A percentile compares a stretch with the other conserved stretches of the same genome.
Conservation (phyloP, 2,888 invertebrate species). For the Idaea dimidiata region DNA sequence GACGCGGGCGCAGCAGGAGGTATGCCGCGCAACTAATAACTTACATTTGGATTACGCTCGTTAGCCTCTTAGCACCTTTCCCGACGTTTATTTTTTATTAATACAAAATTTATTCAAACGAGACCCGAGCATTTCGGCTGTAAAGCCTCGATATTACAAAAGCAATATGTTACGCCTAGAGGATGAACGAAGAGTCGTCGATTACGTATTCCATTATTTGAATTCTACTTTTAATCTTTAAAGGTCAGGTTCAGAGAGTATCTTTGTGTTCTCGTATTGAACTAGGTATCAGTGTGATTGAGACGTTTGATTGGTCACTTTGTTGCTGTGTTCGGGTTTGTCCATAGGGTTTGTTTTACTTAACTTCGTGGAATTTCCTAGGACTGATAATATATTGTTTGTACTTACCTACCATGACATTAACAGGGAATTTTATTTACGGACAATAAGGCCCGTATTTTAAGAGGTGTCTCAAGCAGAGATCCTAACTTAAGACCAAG, state of each 20-base stretch:
- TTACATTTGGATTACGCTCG: conserved; percentile 79
- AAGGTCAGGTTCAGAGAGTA: conserved; percentile 23
- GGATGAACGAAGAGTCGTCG: conserved; percentile 55
- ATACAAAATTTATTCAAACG: conserved; percentile 76
- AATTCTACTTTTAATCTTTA: conserved; percentile 47
- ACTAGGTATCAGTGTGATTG: background rate
- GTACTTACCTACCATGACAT: no score
- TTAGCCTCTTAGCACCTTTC: conserved; percentile 79
- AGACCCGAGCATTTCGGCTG: conserved; percentile 63
- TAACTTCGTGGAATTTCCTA: no score
- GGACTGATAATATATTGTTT: no score
- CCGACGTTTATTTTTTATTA: conserved; percentile 73
- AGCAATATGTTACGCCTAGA: conserved; percentile 68
- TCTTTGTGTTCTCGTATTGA: background rate
- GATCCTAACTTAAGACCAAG: no score
- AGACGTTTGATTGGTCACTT: background rate
- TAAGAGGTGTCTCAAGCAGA: no score
- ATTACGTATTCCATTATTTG: conserved; percentile 61
- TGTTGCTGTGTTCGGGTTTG: no score
- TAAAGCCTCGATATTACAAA: conserved; percentile 70
- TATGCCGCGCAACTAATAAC: conserved; percentile 67
- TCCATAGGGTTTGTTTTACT: no score
- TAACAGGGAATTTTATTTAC: no score
- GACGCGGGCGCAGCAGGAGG: conserved; percentile 64
- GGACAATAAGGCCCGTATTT: no score